Percentiles rank a stretch among this genome's conserved stretches.
phyloP scores from a whole-genome alignment of 64 coral and sea anemone genomes.

The Montipora sp. region DNA sequence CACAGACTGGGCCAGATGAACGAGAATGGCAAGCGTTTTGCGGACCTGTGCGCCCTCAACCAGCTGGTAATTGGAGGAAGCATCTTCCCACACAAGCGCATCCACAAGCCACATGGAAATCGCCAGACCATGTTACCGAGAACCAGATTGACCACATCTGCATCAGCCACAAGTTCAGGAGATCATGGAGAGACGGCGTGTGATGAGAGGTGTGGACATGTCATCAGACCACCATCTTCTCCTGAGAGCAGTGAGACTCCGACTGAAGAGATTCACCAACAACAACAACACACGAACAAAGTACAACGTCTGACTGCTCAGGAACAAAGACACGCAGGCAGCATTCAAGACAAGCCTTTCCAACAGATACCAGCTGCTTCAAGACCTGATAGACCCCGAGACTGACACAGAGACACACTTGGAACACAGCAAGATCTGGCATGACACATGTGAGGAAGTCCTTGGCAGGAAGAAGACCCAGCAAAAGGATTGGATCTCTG shows the following conservation, averaged over 20 bases:
- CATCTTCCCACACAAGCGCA: too few relatives aligned
- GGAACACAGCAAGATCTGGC: neutral
- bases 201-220: neutral
- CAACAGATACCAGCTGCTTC: neutral
- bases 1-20: too few relatives aligned
- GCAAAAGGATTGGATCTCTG: neutral
- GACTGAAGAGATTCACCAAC: neutral
- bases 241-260: neutral
- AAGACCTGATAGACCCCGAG: neutral
- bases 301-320: neutral
- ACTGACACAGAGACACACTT: neutral
- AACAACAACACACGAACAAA: too few relatives aligned
- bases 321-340: neutral
- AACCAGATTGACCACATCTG: conserved; percentile 20
- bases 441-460: neutral
- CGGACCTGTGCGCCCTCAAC: conserved; percentile 15
- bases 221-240: neutral
- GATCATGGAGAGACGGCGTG: neutral
- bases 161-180: neutral
- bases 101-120: conserved; percentile 9
- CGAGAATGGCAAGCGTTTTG: neutral
- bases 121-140: neutral
- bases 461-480: neutral
- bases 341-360: neutral
- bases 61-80: neutral